Conservation (phyloP, 2,113 vertebrate species). For the Caranx melampygus region DNA sequence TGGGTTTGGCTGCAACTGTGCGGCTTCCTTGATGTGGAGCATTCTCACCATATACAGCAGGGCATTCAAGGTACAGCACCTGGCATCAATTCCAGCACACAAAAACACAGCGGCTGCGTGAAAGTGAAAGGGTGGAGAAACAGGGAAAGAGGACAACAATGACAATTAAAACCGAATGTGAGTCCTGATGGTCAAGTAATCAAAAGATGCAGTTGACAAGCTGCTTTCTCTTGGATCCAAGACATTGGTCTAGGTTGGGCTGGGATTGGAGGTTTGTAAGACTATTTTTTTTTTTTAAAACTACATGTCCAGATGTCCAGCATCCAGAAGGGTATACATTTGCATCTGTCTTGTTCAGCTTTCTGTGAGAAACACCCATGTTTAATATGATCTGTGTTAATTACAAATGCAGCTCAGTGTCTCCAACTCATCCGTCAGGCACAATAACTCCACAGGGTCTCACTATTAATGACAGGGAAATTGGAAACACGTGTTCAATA, state of each 20-base stretch:
- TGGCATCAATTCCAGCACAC: constrained; percentile 74
- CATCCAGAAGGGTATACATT: constrained; percentile 24
- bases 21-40: constrained; percentile 78
- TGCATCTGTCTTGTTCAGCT: constrained; percentile 19
- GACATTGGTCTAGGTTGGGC: not conserved
- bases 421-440: constrained; percentile 49
- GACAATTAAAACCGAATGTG: constrained; percentile 50
- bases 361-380: constrained; percentile 45
- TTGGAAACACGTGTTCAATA: constrained; percentile 74
- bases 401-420: constrained; percentile 48
- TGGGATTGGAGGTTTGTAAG: constrained; percentile 60
- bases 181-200: constrained; percentile 56
- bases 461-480: constrained; percentile 61
- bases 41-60: constrained; percentile 61
- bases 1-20: constrained; percentile 68
- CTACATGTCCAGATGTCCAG: constrained; percentile 25
- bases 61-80: constrained; percentile 79
- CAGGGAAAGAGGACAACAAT: constrained; percentile 32
- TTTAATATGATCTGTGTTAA: constrained; percentile 52
- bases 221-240: constrained; percentile 55
- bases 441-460: constrained; percentile 63
- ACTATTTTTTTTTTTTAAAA: constrained; percentile 62
- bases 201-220: constrained; percentile 73
- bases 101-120: constrained; percentile 66
- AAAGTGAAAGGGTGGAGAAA: constrained; percentile 68